Base-by-base conservation (phyloP, 2,797 vertebrate genomes). In the Pampus argenteus region DNA sequence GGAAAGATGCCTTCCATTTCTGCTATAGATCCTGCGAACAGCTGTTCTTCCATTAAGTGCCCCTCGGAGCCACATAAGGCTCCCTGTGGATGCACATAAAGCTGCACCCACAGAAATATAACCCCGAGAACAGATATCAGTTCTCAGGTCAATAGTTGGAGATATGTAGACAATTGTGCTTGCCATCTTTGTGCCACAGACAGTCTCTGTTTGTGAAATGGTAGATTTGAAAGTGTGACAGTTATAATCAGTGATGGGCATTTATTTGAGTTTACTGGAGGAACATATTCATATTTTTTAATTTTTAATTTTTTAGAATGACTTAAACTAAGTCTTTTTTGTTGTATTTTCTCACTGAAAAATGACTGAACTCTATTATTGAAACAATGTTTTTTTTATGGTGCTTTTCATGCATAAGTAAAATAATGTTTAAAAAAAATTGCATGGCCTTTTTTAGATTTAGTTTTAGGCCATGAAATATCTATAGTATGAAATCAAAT, bases 11-110 rank as follows among this genome's bases (percentile, higher is more conserved):
- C 82, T 89, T 85, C 82, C 87, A 87, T 90, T 85, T 86, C 86
- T 86, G 74, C 66, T 69, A 25, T 38, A 76, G 79, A 90, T 82
- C 84, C 71, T 82, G 81, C 84, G 84, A 92, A 91, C 92, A 94
- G 93, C 92, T 93, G 84, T 28, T 81, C 88, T 88, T 89, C 83
- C 89, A 86, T n/a, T 52, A 34, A 78, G 66, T 87, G 63, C 72
- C 83, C 79, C 81, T 78, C 23, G 73, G 86, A 90, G 88, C 82
- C 85, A 83, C 83, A 85, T 76, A 74, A 78, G 85, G 60, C 79
- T 82, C 78, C 84, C 75, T 69, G 56, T 52, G 76, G 86, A 80
- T 74, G 64, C 57, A 81, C 67, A 70, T 79, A 74, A 83, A 79
- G 74, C 83, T 81, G 89, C 82, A 86, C 79, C 82, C 78, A 75